Percentiles rank a stretch among this genome's conserved stretches.
phyloP scores from a whole-genome alignment of 2,797 vertebrate species.

The Urosaurus nigricauda region DNA sequence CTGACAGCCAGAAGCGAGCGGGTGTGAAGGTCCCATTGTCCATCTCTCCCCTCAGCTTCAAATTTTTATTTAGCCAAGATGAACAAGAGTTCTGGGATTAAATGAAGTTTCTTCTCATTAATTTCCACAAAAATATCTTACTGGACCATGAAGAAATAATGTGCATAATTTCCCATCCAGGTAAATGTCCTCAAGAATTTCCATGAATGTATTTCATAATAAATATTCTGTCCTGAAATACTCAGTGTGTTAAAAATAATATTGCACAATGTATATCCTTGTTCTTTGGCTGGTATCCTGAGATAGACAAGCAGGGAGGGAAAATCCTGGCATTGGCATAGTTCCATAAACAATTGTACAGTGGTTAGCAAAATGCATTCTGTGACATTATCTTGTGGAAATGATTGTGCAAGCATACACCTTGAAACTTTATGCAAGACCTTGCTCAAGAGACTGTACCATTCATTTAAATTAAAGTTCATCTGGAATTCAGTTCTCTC shows the following conservation, averaged over 20 bases:
- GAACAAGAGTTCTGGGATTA: too few species aligned
- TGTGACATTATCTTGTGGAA: not conserved
- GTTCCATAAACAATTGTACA: not conserved
- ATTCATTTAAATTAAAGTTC: not conserved
- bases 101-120: too few species aligned
- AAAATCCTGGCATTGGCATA: not conserved
- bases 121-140: not conserved
- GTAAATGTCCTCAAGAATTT: not conserved
- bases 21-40: not conserved
- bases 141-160: not conserved
- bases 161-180: fast-evolving
- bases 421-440: not conserved
- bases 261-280: not conserved
- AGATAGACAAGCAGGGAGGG: not conserved
- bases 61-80: not conserved
- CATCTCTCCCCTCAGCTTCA: not conserved
- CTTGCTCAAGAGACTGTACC: not conserved
- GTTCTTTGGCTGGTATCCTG: not conserved
- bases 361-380: not conserved
- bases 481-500: not conserved
- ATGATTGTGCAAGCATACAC: not conserved
- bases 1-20: not conserved
- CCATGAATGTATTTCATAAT: not conserved
- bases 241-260: not conserved
- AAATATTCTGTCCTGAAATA: not conserved